Evolutionary conservation across 2,888 invertebrate genomes (phyloP).

Genomic region (Parnassius apollo): DNA sequence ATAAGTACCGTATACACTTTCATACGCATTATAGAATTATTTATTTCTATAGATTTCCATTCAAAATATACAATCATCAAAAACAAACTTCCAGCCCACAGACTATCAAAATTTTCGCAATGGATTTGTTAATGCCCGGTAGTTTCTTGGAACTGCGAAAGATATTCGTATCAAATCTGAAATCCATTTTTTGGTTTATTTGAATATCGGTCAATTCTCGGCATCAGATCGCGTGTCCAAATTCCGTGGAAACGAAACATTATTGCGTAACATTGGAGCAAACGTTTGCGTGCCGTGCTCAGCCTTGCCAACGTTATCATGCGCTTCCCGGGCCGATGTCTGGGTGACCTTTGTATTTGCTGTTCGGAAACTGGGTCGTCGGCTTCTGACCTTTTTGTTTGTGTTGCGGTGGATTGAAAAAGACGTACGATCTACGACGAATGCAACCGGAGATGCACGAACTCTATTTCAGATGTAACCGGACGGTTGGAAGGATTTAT

Average conservation of each 20-base stretch:
- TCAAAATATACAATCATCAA: background rate
- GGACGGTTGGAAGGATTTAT: constrained; percentile 5
- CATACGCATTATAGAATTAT: too few relatives aligned
- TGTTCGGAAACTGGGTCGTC: constrained; percentile 71
- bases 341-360: constrained; percentile 69
- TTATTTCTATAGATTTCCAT: too few relatives aligned
- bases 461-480: constrained; percentile 51
- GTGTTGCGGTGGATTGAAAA: constrained; percentile 62
- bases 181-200: constrained; percentile 14
- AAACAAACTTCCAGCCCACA: background rate
- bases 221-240: constrained; percentile 38
- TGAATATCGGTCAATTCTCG: constrained; percentile 21
- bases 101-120: constrained; percentile 6
- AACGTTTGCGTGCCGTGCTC: constrained; percentile 49
- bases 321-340: constrained; percentile 69
- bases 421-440: constrained; percentile 61
- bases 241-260: constrained; percentile 31
- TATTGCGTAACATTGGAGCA: constrained; percentile 49
- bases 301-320: constrained; percentile 71
- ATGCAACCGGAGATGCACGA: constrained; percentile 48
- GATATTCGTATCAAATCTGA: background rate
- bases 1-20: too few relatives aligned
- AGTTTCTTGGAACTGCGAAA: constrained; percentile 3
- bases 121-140: constrained; percentile 4
- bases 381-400: constrained; percentile 78